phyloP scores from a whole-genome alignment of 2,797 vertebrate genomes.

The Enteromius trimaculatus region DNA sequence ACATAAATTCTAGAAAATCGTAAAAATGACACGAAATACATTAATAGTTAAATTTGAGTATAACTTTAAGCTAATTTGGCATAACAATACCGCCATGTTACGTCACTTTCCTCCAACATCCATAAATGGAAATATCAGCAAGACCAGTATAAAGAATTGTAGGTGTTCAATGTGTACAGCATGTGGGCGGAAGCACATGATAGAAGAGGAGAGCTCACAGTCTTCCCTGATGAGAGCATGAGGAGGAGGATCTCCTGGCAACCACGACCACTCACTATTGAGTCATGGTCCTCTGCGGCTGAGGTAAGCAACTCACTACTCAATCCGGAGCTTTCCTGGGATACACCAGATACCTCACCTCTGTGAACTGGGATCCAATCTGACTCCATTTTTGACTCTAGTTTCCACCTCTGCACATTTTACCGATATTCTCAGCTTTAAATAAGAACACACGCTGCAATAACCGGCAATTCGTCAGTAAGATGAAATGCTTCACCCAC shows the following conservation, averaged over 20 bases:
- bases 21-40: background rate
- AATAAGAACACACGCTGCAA: background rate
- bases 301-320: slow-evolving; percentile 26
- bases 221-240: slow-evolving; percentile 32
- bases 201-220: slow-evolving; percentile 35
- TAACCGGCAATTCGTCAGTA: background rate
- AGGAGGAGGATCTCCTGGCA: slow-evolving; percentile 60
- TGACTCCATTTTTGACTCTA: background rate
- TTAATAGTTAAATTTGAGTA: too few relatives aligned
- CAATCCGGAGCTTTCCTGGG: slow-evolving; percentile 33
- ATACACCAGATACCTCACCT: slow-evolving; percentile 27
- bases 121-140: background rate
- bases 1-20: background rate
- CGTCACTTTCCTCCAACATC: background rate
- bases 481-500: background rate
- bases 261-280: slow-evolving; percentile 41
- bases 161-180: slow-evolving; percentile 15
- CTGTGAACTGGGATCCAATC: background rate
- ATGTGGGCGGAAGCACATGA: slow-evolving; percentile 34
- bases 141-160: slow-evolving; percentile 8
- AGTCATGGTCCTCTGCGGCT: slow-evolving; percentile 37
- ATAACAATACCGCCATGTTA: slow-evolving; percentile 18
- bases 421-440: slow-evolving; percentile 1
- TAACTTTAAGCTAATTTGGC: background rate
- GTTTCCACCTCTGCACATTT: slow-evolving; percentile 12